These are phyloP conservation scores for Phoebastria nigripes DNA, from an alignment of 2,797 vertebrate species.

Conservation along the genomic window DNA sequence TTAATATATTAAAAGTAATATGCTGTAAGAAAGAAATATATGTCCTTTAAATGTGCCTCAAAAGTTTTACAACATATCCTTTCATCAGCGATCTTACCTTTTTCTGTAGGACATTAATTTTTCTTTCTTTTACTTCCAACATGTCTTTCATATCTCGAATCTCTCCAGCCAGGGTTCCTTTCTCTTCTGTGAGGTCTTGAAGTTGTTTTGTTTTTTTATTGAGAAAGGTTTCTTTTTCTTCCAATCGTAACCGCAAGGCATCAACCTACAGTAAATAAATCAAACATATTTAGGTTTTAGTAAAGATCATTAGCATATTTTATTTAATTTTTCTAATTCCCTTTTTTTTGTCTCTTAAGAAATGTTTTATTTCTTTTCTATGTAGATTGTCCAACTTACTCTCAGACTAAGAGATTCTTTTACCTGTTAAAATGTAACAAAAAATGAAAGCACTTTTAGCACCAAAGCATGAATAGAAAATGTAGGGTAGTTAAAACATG, in stretches of 20 bases:
- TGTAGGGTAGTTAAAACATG: neutral
- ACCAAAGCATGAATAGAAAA: neutral
- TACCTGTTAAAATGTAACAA: neutral
- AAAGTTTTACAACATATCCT: neutral
- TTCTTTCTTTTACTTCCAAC: constrained; percentile 98
- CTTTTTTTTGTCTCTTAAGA: neutral
- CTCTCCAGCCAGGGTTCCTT: constrained; percentile 94
- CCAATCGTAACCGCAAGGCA: constrained; percentile 91
- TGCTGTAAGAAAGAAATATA: neutral
- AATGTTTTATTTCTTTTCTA: neutral
- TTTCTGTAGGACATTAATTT: constrained; percentile 98
- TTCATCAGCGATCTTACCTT: constrained; percentile 81
- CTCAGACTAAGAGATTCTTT: neutral
- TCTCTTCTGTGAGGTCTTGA: constrained; percentile 98
- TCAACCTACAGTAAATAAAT: constrained; percentile 83
- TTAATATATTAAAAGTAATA: neutral
- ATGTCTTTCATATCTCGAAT: constrained; percentile 99
- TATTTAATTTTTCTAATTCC: neutral
- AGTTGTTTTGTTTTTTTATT: constrained; percentile 99
- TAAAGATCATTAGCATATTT: neutral
- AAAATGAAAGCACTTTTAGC: neutral
- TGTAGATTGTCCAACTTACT: neutral
- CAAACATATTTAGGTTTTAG: neutral
- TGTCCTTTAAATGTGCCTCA: neutral
- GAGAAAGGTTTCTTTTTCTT: constrained; percentile 97